Base-by-base conservation (phyloP, 2,113 vertebrate species). In the Pogonocichla stellata region DNA sequence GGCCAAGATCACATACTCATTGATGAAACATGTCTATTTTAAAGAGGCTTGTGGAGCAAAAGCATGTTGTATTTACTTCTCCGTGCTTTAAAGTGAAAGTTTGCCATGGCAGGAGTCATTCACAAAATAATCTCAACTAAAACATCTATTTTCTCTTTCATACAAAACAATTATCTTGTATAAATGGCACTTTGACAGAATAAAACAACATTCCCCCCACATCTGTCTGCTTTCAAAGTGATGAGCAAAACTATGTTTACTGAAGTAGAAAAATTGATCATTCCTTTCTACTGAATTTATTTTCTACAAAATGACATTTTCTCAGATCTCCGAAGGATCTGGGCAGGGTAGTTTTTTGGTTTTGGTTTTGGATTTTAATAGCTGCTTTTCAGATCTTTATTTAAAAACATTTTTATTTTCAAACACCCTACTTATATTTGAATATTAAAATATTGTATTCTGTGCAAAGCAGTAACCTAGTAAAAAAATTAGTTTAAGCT, bases 21-120 rank as follows among this genome's bases (percentile, higher is more conserved):
- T 24, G 18, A 70, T 26, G 51, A 92, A 88, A 88, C 8, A 12
- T 25, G 10, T 8, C 22, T 31, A 34, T 67, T 85, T 90, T 22
- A 85, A 51, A 82, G 10, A 70, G 7, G 5, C 5, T 15, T 67
- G 15, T 42, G 13, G 12, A 36, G 28, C 5, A 79, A 69, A 89
- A 87, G 42, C 2, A 7, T 0, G 1, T 10, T 25, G 7, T n/a
- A 33, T n/a, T 45, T 61, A 64, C 47, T 7, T 0, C 25, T 53
- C 31, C 1, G 5, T 29, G 19, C 8, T 83, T 53, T 45, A 14
- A 58, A 84, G 29, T 38, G n/a, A 38, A 87, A 62, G 29, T 56
- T 16, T 64, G 26, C 5, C 31, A 48, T 2, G 1, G 18, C 33
- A 77, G 75, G 77, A 90, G 51, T 45, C 0, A 5, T 33, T 71